Base-by-base conservation (phyloP, 2,888 invertebrate species). In the Himalopsyche japonica region DNA sequence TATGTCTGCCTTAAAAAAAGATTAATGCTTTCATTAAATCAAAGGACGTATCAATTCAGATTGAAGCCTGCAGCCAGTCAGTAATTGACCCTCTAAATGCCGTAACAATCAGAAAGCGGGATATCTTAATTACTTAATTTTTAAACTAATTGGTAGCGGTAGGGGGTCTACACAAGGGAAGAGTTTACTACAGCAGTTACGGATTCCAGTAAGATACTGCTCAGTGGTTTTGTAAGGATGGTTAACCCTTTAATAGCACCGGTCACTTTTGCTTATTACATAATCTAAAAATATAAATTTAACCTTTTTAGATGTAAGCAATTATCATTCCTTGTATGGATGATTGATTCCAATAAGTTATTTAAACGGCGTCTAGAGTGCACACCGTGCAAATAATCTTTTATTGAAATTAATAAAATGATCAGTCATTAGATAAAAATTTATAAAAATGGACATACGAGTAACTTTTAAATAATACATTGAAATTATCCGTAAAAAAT, bases 121-220 rank as follows among this genome's bases (percentile, higher is more conserved):
- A 84, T 82, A 82, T 84, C 86, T 86, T 84, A 86, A 86, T 86
- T 84, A 81, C 86, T 84, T 64, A 82, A 80, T 81, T 86, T 80
- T 82, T 84, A 82, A 76, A 84, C 84, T 86, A 86, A 86, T 86
- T 84, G 84, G 82, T 27, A 48, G 76, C 86, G 70, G 79, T 57
- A 24, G 84, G 86, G 84, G 86, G 81, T 84, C 81, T 32, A 34
- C n/a, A 4, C 1, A 12, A 18, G 34, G 32, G 12, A 18, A 27
- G n/a, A 76, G 8, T 32, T 20, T 76, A 30, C 27, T 76, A 8
- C 20, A 2, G 4, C 76, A 76, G 34, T n/a, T 76, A 76, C 30
- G 76, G 32, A 76, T 76, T 30, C 20, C 24, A 57, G 57, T 57
- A 5, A 57, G 57, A 5, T 20, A 57, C 3, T 57, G 20, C 57